Percentiles rank a stretch among this genome's conserved stretches.
These are phyloP conservation scores for Cantharis rustica DNA, from an alignment of 2,888 invertebrate genomes.

Conservation along the genomic window DNA sequence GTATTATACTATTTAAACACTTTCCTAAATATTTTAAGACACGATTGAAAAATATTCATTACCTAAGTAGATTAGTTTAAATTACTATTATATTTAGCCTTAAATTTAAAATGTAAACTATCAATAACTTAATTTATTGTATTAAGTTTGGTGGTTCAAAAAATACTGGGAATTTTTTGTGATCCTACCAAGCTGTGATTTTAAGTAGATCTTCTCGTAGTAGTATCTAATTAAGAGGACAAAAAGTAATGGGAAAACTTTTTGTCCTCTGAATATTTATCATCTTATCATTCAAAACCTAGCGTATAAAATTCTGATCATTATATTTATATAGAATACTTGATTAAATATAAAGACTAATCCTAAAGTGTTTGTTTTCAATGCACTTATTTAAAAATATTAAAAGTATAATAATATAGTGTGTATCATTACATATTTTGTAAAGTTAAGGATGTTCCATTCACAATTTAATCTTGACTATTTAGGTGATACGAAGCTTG, in stretches of 20 bases:
- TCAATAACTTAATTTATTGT: slow-evolving; percentile 31
- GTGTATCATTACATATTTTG: slow-evolving; percentile 1
- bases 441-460: neutral
- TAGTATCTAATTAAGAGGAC: slow-evolving; percentile 42
- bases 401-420: neutral
- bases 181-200: slow-evolving; percentile 57
- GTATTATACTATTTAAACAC: slow-evolving; percentile 11
- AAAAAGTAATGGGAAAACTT: slow-evolving; percentile 56
- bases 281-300: slow-evolving; percentile 23
- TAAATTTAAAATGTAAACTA: slow-evolving; percentile 23
- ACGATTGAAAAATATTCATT: slow-evolving; percentile 13
- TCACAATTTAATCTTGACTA: slow-evolving; percentile 9
- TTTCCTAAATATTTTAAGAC: slow-evolving; percentile 10
- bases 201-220: slow-evolving; percentile 44
- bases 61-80: slow-evolving; percentile 19
- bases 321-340: slow-evolving; percentile 4
- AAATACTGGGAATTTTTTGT: slow-evolving; percentile 58
- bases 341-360: slow-evolving; percentile 2
- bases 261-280: slow-evolving; percentile 44
- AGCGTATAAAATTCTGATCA: slow-evolving; percentile 18
- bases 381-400: neutral
- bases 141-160: slow-evolving; percentile 56
- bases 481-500: slow-evolving; percentile 38
- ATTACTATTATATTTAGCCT: slow-evolving; percentile 13
- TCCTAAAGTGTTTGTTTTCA: neutral